phyloP scores from a whole-genome alignment of 1,140 invertebrate genomes.

The Rhopalosiphum maidis region DNA sequence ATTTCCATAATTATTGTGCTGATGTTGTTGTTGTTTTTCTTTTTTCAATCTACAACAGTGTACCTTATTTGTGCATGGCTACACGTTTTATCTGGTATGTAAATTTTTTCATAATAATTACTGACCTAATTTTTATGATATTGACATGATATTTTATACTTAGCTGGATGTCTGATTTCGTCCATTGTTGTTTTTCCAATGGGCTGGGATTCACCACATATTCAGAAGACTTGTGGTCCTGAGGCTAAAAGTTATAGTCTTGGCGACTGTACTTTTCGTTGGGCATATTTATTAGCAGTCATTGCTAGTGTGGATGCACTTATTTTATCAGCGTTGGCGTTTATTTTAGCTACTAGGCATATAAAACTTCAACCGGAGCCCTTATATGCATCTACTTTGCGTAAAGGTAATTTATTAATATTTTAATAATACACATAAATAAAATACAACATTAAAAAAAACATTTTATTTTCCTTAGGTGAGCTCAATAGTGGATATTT shows the following conservation, averaged over 20 bases:
- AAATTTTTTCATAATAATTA: background rate
- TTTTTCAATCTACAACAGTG: constrained; percentile 91
- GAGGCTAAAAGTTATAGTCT: constrained; percentile 77
- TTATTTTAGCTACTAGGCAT: constrained; percentile 90
- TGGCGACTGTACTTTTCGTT: constrained; percentile 86
- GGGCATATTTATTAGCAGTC: constrained; percentile 93
- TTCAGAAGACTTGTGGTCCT: constrained; percentile 85
- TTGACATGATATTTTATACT: constrained; percentile 40
- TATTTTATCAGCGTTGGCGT: constrained; percentile 88
- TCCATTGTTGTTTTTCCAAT: constrained; percentile 90
- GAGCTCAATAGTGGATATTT: constrained; percentile 87
- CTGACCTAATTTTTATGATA: background rate
- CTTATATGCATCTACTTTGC: constrained; percentile 66
- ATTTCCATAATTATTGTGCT: constrained; percentile 85
- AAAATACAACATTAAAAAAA: background rate
- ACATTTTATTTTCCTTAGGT: constrained; percentile 66
- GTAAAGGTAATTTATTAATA: constrained; percentile 53
- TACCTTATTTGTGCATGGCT: constrained; percentile 93
- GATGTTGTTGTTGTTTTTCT: constrained; percentile 91
- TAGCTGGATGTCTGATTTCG: constrained; percentile 81
- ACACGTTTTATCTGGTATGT: constrained; percentile 89
- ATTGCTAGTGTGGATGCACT: constrained; percentile 90
- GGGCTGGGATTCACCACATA: constrained; percentile 85
- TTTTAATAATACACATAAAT: background rate
- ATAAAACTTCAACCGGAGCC: constrained; percentile 84